Evolutionary conservation across 2,888 invertebrate species (phyloP), one percentile per base, ranked within the genome.

Genomic region (Coronaproctus castanopsis): DNA sequence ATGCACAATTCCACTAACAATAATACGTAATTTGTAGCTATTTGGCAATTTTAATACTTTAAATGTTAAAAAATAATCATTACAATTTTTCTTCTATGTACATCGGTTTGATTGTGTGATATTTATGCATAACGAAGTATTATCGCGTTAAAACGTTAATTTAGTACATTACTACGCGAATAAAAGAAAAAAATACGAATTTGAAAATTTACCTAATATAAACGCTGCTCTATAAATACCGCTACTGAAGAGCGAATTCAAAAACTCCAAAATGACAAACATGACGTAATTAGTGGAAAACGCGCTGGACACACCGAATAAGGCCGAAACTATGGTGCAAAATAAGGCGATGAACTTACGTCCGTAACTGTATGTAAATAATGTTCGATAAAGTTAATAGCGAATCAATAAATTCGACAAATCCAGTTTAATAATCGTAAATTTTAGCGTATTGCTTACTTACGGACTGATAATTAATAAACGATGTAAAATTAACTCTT

Each of bases 181-280:
- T n/a, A n/a, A n/a, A n/a, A n/a, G n/a, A n/a, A n/a, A n/a, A n/a
- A 5, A 36, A 36, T 36, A 14, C 8, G 14, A 36, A 36, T 14
- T 5, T 5, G 14, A 36, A 54, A 24, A 59, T 73, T 70, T 73
- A 79, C 85, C 85, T 62, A 83, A 72, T 65, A 87, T 81, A 69
- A 84, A 85, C 61, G 81, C 81, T 1, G 83, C 80, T 2, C 81
- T 80, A 67, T 80, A 87, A 14, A 83, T 78, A 0, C 84, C 83
- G 21, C 83, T 79, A 0, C 82, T 81, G 20, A 82, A 73, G 1
- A 79, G 71, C 0, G 85, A 82, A 68, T 85, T 86, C 2, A 85
- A 67, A 58, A 86, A 80, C 70, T 87, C 85, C 23, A 85, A 78
- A 0, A 77, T 67, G 24, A 83, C 67, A 70, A 85, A 87, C 77